These are phyloP conservation scores for Eupelmus urozonus DNA, from an alignment of 2,888 invertebrate species.

Conservation along the genomic window DNA sequence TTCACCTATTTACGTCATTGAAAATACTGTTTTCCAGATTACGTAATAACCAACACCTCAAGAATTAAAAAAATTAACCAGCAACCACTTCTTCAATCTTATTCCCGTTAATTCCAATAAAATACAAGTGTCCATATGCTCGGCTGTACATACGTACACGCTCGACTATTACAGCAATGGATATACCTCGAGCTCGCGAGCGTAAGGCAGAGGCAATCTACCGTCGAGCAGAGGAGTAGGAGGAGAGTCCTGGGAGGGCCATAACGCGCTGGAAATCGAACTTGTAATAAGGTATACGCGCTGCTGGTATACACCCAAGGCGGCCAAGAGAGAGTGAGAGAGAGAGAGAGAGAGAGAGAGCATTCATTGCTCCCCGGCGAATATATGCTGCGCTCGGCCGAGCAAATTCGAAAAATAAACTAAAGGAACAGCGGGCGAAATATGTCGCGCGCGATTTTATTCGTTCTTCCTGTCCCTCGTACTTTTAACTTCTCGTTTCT, in stretches of 20 bases:
- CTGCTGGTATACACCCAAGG: slow-evolving; percentile 26
- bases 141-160: not conserved
- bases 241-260: slow-evolving; percentile 67
- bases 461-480: not conserved
- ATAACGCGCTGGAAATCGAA: slow-evolving; percentile 73
- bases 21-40: too few relatives aligned
- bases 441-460: slow-evolving; percentile 40
- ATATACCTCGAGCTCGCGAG: not conserved
- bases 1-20: too few relatives aligned
- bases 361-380: slow-evolving; percentile 68
- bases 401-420: slow-evolving; percentile 58
- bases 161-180: slow-evolving; percentile 1
- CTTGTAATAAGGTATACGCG: slow-evolving; percentile 72
- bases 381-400: slow-evolving; percentile 53
- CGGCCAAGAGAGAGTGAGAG: not conserved
- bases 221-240: slow-evolving; percentile 28
- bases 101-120: not conserved
- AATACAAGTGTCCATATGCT: not conserved
- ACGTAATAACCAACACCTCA: too few relatives aligned
- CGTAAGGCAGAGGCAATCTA: slow-evolving; percentile 64
- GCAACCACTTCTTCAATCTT: not conserved
- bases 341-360: not conserved
- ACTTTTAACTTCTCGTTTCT: not conserved
- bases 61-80: too few relatives aligned
- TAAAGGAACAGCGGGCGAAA: slow-evolving; percentile 27